Conservation (phyloP, 1,140 invertebrate genomes). For the Sinonovacula constricta region DNA sequence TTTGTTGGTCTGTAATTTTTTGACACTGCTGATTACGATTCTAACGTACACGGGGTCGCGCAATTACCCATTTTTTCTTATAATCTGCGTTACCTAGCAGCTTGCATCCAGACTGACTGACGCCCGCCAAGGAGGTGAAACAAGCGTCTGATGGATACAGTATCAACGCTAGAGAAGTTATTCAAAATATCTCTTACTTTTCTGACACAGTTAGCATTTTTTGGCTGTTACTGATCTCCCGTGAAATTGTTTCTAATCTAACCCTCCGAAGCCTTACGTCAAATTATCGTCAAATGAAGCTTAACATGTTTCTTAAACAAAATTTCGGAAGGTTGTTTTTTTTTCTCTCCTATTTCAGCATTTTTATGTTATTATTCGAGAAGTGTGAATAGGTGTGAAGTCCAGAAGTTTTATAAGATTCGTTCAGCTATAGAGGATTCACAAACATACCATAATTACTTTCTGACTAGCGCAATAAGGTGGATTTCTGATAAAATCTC, state of each 20-base stretch:
- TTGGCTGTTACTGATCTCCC: conserved; percentile 45
- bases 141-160: not conserved
- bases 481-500: conserved; percentile 38
- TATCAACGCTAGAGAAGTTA: not conserved
- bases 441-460: conserved; percentile 34
- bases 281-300: conserved; percentile 50
- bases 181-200: conserved; percentile 41
- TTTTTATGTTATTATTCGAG: conserved; percentile 43
- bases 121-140: conserved; percentile 42
- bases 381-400: conserved; percentile 17
- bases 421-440: not conserved
- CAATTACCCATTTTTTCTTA: not conserved
- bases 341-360: conserved; percentile 20
- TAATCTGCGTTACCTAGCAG: conserved; percentile 28
- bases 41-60: not conserved
- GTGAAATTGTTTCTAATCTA: conserved; percentile 49
- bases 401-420: conserved; percentile 32
- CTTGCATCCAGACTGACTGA: conserved; percentile 35
- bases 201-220: conserved; percentile 1
- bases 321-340: no score
- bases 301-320: conserved; percentile 43
- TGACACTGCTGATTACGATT: not conserved
- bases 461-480: conserved; percentile 49
- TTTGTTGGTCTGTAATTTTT: no score
- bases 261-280: conserved; percentile 35